A percentile compares a stretch with the other conserved stretches of the same genome.
These are phyloP conservation scores for Calameuta pallipes DNA, from an alignment of 2,888 invertebrate species.

Conservation along the genomic window DNA sequence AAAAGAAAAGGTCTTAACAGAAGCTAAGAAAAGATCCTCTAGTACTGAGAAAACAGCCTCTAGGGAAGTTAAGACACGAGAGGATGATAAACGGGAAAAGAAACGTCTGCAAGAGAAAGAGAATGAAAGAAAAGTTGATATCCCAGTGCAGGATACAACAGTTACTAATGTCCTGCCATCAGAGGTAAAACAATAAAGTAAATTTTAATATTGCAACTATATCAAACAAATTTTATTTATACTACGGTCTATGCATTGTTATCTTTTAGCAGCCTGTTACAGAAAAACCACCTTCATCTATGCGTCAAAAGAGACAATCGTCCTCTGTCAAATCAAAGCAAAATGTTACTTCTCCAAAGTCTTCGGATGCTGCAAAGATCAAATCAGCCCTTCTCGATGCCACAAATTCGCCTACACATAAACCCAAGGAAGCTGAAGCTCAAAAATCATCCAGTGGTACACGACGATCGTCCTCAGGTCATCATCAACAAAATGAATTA, in stretches of 20 bases:
- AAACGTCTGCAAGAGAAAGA: conserved; percentile 21
- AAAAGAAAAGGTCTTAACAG: conserved; percentile 13
- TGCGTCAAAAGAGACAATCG: conserved; percentile 24
- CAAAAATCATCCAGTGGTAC: not conserved
- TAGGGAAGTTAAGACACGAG: conserved; percentile 10
- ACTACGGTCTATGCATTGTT: not conserved
- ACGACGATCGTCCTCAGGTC: not conserved
- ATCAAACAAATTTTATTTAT: not conserved
- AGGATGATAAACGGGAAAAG: conserved; percentile 15
- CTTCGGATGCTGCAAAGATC: conserved; percentile 21
- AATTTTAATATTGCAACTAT: not conserved
- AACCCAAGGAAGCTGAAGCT: not conserved
- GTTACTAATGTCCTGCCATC: not conserved
- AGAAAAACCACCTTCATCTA: conserved; percentile 30
- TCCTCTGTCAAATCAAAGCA: conserved; percentile 29
- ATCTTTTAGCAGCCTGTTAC: conserved; percentile 23
- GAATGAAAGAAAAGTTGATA: conserved; percentile 18
- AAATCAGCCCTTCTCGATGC: conserved; percentile 14
- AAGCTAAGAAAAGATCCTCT: conserved; percentile 24
- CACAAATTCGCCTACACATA: conserved; percentile 18
- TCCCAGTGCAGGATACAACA: not conserved
- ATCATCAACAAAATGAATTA: not conserved
- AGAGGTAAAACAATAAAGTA: not conserved
- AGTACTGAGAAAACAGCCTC: conserved; percentile 21
- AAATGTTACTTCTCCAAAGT: conserved; percentile 26